Percentiles rank a stretch among this genome's conserved stretches.
Evolutionary conservation across 2,888 invertebrate genomes (phyloP).

Genomic region (Trisateles emortualis): DNA sequence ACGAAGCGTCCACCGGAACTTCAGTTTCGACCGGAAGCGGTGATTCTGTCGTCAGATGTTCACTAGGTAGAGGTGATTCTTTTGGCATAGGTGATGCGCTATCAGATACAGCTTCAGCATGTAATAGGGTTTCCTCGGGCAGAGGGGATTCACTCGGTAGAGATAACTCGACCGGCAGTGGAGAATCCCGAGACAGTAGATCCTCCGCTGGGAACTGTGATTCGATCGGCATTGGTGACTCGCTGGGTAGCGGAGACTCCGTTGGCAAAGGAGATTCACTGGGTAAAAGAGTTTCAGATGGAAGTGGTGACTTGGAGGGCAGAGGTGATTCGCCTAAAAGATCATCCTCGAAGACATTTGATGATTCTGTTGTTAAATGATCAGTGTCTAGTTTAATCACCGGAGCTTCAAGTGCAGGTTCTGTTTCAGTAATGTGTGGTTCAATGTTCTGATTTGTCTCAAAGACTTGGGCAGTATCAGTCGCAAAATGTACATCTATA

Average conservation of each 20-base stretch:
- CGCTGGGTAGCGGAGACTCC: slow-evolving; percentile 44
- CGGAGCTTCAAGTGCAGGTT: slow-evolving; percentile 29
- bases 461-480: slow-evolving; percentile 12
- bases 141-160: slow-evolving; percentile 43
- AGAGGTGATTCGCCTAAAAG: slow-evolving; percentile 31
- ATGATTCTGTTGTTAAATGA: slow-evolving; percentile 24
- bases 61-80: slow-evolving; percentile 30
- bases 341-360: slow-evolving; percentile 23
- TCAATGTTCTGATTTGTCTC: slow-evolving; percentile 31
- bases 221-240: slow-evolving; percentile 47
- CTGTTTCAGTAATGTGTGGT: slow-evolving; percentile 26
- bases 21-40: slow-evolving; percentile 19
- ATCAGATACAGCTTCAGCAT: slow-evolving; percentile 37
- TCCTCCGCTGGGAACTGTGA: slow-evolving; percentile 47
- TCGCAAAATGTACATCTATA: neutral
- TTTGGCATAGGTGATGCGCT: slow-evolving; percentile 42
- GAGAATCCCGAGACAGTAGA: slow-evolving; percentile 41
- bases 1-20: slow-evolving; percentile 7
- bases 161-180: slow-evolving; percentile 40
- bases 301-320: slow-evolving; percentile 38
- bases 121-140: slow-evolving; percentile 42
- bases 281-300: slow-evolving; percentile 29
- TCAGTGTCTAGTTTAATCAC: slow-evolving; percentile 44
- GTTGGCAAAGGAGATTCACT: slow-evolving; percentile 45
- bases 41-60: slow-evolving; percentile 36